Conservation (phyloP, 2,113 vertebrate genomes). For the Catharus minimus region DNA sequence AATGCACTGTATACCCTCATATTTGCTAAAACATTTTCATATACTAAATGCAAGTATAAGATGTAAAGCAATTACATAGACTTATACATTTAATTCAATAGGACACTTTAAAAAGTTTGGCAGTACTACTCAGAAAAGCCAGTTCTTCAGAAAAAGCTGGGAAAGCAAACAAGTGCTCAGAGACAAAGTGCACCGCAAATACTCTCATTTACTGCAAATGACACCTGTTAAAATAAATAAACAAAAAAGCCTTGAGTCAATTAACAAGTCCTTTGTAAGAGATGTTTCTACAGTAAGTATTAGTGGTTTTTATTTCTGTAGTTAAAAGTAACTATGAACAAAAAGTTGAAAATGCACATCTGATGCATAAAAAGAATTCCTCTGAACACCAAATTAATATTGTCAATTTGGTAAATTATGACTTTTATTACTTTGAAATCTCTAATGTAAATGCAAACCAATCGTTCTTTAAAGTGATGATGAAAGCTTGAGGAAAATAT, state of each 20-base stretch:
- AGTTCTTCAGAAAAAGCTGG: neutral
- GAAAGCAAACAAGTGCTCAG: conserved; percentile 11
- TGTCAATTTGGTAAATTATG: neutral
- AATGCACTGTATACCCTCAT: neutral
- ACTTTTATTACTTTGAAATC: neutral
- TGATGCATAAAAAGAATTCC: neutral
- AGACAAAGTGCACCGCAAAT: neutral
- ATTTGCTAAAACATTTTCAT: neutral
- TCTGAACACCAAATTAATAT: neutral
- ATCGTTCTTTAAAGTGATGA: neutral
- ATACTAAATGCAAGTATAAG: neutral
- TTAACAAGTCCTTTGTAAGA: neutral
- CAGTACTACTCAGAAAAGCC: neutral
- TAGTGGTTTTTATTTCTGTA: neutral
- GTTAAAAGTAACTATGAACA: neutral
- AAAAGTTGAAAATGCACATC: neutral
- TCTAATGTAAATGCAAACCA: neutral
- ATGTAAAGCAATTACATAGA: neutral
- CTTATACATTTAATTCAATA: neutral
- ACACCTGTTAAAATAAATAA: neutral
- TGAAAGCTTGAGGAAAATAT: neutral
- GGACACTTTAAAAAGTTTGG: neutral
- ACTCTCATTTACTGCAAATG: neutral
- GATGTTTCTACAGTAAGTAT: neutral
- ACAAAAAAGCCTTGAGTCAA: neutral